phyloP scores from a whole-genome alignment of 2,113 vertebrate species.

The Notothenia rossii region DNA sequence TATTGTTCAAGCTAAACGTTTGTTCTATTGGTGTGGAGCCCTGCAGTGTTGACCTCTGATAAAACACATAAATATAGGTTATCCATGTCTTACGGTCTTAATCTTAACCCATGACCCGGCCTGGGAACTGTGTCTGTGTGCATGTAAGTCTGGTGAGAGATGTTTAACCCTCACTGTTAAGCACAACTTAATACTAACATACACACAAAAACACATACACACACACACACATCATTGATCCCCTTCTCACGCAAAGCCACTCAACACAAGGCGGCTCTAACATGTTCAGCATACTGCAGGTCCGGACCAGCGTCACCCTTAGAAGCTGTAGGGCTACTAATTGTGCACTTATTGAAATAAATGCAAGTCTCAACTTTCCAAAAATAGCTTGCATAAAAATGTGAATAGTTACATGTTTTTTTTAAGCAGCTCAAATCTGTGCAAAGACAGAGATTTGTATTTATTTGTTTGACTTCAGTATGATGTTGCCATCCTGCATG shows the following conservation, averaged over 20 bases:
- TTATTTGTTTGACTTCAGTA: not conserved
- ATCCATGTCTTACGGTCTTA: slow-evolving; percentile 73
- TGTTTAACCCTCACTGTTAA: slow-evolving; percentile 59
- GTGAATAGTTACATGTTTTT: not conserved
- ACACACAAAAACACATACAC: slow-evolving; percentile 40
- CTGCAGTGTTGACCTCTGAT: slow-evolving; percentile 28
- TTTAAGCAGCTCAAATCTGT: slow-evolving; percentile 1
- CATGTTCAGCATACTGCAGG: slow-evolving; percentile 47
- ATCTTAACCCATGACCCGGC: slow-evolving; percentile 69
- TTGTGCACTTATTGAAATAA: slow-evolving; percentile 44
- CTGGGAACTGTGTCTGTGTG: slow-evolving; percentile 45
- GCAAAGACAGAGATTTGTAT: not conserved
- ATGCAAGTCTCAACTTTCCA: slow-evolving; percentile 16
- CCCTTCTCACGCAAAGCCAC: slow-evolving; percentile 71
- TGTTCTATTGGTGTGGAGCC: slow-evolving; percentile 4
- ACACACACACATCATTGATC: slow-evolving; percentile 56
- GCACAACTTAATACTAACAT: slow-evolving; percentile 33
- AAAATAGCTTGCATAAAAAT: slow-evolving; percentile 36
- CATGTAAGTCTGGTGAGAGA: slow-evolving; percentile 2
- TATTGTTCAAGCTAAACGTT: not conserved
- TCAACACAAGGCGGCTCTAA: slow-evolving; percentile 59
- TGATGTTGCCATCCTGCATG: not conserved
- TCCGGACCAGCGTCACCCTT: slow-evolving; percentile 28
- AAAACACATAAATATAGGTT: slow-evolving; percentile 71
- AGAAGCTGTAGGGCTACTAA: slow-evolving; percentile 42